Conservation (phyloP, 2,113 vertebrate species). For the Psittacara wagleri region DNA sequence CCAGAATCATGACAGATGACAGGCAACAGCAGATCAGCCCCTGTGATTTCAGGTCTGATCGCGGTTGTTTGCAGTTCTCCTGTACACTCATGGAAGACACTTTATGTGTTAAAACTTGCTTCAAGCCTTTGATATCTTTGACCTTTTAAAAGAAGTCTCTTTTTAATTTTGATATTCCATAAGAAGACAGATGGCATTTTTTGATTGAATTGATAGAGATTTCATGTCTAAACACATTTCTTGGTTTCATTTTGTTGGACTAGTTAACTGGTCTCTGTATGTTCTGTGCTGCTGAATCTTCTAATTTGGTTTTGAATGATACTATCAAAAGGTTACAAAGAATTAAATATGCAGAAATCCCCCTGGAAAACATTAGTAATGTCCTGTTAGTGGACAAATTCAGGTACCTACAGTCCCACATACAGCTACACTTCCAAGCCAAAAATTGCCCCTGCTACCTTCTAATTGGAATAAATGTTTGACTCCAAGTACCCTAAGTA, state of each 20-base stretch:
- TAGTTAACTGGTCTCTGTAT: background rate
- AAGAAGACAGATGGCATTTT: constrained; percentile 69
- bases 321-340: background rate
- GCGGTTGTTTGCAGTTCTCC: background rate
- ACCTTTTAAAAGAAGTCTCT: constrained; percentile 46
- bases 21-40: background rate
- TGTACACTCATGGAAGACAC: constrained; percentile 15
- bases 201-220: constrained; percentile 76
- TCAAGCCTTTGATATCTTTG: constrained; percentile 74
- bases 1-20: background rate
- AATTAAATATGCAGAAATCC: background rate
- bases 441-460: background rate
- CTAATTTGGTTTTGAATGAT: background rate
- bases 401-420: background rate
- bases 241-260: constrained; percentile 18
- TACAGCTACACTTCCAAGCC: background rate
- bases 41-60: background rate
- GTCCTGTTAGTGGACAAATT: background rate
- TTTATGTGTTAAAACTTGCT: constrained; percentile 66
- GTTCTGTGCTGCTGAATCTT: background rate
- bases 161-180: constrained; percentile 71
- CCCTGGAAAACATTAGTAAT: background rate
- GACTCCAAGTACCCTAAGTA: background rate
- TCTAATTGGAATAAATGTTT: background rate
- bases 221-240: constrained; percentile 61